Evolutionary conservation across 2,888 invertebrate species (phyloP).

Genomic region (Sinopyrophorus schimmeli): DNA sequence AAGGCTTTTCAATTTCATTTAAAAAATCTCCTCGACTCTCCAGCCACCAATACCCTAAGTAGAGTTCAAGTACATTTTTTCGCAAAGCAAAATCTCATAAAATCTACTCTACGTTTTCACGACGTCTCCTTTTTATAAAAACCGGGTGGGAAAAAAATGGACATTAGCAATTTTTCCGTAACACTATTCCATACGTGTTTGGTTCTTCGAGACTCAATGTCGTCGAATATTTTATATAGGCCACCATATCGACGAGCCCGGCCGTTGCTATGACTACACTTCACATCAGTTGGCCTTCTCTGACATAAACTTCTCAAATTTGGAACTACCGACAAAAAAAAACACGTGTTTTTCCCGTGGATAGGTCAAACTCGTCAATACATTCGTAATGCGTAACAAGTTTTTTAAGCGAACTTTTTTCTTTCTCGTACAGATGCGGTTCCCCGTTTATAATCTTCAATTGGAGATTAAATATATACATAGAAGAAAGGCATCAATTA

Average conservation of each 20-base stretch:
- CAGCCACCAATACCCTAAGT: no score
- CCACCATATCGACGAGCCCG: constrained; percentile 31
- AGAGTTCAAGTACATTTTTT: not conserved
- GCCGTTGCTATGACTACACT: constrained; percentile 29
- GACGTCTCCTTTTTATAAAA: no score
- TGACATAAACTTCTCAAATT: constrained; percentile 28
- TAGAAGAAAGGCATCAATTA: no score
- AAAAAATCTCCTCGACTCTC: no score
- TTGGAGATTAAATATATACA: no score
- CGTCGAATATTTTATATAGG: constrained; percentile 32
- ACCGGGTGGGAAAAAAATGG: not conserved
- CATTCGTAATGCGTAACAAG: no score
- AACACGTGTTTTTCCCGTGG: constrained; percentile 9
- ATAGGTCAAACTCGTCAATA: constrained; percentile 3
- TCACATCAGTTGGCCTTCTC: constrained; percentile 28
- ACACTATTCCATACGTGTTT: constrained; percentile 22
- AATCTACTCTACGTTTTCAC: no score
- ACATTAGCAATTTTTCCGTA: constrained; percentile 12
- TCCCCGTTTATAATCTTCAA: no score
- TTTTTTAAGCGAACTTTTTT: no score
- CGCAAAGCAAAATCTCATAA: not conserved
- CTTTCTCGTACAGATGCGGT: no score
- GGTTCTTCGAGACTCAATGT: constrained; percentile 30
- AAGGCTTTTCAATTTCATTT: no score
- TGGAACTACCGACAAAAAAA: constrained; percentile 15